Evolutionary conservation across 2,888 invertebrate species (phyloP).

Genomic region (Drosophila paramelanica): DNA sequence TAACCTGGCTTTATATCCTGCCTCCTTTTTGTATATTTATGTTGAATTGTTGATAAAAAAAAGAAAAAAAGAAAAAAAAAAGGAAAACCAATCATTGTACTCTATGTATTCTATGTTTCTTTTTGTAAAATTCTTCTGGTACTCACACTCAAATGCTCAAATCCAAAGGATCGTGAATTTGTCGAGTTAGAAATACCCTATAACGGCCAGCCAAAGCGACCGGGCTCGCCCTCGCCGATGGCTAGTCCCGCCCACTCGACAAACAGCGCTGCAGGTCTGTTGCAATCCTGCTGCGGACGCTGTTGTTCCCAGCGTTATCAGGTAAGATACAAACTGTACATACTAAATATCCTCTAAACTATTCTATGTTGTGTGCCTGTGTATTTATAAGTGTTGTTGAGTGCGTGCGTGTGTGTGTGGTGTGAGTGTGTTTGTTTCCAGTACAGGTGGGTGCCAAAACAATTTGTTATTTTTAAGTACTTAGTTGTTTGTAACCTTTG

Average conservation of each 20-base stretch:
- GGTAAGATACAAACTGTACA: conserved; percentile 85
- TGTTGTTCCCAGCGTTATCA: conserved; percentile 96
- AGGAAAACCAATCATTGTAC: conserved; percentile 66
- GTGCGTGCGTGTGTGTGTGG: conserved; percentile 1
- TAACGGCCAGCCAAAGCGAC: conserved; percentile 96
- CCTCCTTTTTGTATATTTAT: conserved; percentile 59
- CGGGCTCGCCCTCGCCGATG: conserved; percentile 94
- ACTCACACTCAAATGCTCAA: conserved; percentile 56
- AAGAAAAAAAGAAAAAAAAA: conserved; percentile 14
- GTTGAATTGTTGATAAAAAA: conserved; percentile 31
- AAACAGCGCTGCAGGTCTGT: conserved; percentile 88
- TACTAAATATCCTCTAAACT: conserved; percentile 34
- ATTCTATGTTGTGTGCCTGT: conserved; percentile 25
- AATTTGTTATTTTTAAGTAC: conserved; percentile 20
- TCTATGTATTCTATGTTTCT: conserved; percentile 76
- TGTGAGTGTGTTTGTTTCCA: conserved; percentile 14
- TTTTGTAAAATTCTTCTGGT: conserved; percentile 75
- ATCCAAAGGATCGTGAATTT: conserved; percentile 95
- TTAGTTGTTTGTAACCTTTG: conserved; percentile 34
- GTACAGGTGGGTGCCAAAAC: conserved; percentile 54
- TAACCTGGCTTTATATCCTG: conserved; percentile 32
- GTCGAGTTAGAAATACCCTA: conserved; percentile 97
- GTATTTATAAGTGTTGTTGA: not conserved
- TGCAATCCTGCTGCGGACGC: conserved; percentile 93
- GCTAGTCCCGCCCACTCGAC: conserved; percentile 95